Conservation (phyloP, 2,113 vertebrate genomes). For the Prionailurus viverrinus region DNA sequence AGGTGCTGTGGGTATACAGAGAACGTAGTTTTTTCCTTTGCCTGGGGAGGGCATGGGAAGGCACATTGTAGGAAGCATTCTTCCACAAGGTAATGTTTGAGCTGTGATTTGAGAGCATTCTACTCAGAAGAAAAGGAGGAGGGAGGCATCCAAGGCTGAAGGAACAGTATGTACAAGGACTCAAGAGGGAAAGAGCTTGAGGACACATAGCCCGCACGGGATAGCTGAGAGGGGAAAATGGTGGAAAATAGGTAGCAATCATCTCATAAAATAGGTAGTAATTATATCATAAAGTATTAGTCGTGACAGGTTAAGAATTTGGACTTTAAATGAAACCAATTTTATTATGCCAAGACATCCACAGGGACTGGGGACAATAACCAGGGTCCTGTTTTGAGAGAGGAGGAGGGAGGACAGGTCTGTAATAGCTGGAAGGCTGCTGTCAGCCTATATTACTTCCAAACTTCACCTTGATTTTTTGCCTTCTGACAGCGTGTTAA, state of each 20-base stretch:
- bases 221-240: background rate
- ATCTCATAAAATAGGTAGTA: background rate
- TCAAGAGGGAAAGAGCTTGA: background rate
- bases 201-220: background rate
- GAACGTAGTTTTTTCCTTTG: background rate
- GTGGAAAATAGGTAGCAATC: background rate
- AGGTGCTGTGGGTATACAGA: background rate
- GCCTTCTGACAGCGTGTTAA: background rate
- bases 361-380: background rate
- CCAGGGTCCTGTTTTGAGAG: background rate
- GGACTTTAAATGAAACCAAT: background rate
- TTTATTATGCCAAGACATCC: background rate
- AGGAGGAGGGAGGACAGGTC: background rate
- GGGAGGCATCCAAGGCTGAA: background rate
- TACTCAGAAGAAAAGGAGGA: background rate
- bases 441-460: background rate
- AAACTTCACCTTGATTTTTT: background rate
- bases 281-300: background rate
- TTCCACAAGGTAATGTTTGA: background rate
- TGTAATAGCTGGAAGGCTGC: background rate
- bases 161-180: background rate
- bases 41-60: background rate
- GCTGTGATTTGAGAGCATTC: background rate
- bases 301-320: background rate
- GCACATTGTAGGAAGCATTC: background rate